Evolutionary conservation across 2,888 invertebrate species (phyloP), one percentile per base, ranked within the genome.

Genomic region (Hybos culiciformis): DNA sequence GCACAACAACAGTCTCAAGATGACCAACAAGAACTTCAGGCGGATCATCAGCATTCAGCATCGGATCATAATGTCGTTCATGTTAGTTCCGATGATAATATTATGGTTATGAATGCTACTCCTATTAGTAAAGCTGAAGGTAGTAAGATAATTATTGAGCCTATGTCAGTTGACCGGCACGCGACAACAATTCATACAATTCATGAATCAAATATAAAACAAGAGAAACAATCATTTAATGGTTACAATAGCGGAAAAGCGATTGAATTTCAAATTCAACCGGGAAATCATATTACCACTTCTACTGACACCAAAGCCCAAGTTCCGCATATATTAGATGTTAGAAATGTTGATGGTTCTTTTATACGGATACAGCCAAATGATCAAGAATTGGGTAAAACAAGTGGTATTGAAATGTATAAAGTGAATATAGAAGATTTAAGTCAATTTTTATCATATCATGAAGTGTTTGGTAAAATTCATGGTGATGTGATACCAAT

Each of bases 371-470:
- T 82, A 7, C 46, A 43, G 21, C 37, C 48, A 20, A 71, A 70
- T 49, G 74, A 75, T 45, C 74, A 75, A 55, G 75, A 75, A 54
- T 60, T 75, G 46, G 47, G 47, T 74, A 76, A 66, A 70, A 59
- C 74, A 4, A 66, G 77, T 43, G 72, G 73, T 43, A 70, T 73
- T 34, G 70, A 77, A 82, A 85, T 70, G 78, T 85, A 50, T 81
- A 85, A 62, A 82, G 80, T 58, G 46, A 81, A 84, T 60, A 84
- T 86, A 7, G 87, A 87, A 60, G 87, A 87, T 57, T 74, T 87
- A 42, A 86, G 85, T 51, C 86, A 86, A 57, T 67, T 87, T 51
- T 68, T 87, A 49, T 84, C 85, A 32, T 87, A 87, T 66, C 87
- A 87, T 59, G 87, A 87, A 66, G 86, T 87, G 36, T 87, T 81